These are phyloP conservation scores for Oegoconia quadripuncta DNA, from an alignment of 2,888 invertebrate genomes.

Conservation along the genomic window DNA sequence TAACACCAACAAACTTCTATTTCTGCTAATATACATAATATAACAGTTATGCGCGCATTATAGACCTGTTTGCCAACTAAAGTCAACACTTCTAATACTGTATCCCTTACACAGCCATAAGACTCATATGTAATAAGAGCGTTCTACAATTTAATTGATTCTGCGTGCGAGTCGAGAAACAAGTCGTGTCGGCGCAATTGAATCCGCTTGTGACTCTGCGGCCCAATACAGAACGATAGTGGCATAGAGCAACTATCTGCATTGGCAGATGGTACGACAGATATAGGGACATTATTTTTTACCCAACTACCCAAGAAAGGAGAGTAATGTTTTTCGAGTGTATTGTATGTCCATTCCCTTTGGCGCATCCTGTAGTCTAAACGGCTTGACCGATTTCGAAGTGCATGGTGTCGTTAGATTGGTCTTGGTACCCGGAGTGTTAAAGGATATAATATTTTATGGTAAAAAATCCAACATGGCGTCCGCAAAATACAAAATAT, in stretches of 20 bases:
- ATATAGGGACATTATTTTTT: background rate
- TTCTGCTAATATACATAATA: background rate
- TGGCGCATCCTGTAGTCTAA: too few relatives aligned
- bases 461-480: too few relatives aligned
- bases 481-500: too few relatives aligned
- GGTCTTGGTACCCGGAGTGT: too few relatives aligned
- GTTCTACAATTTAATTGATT: slow-evolving; percentile 51
- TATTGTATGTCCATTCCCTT: too few relatives aligned
- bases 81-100: slow-evolving; percentile 2
- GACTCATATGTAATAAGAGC: slow-evolving; percentile 23
- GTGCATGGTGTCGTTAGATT: too few relatives aligned
- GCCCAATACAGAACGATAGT: slow-evolving; percentile 26
- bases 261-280: slow-evolving; percentile 7
- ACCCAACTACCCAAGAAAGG: too few relatives aligned
- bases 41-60: slow-evolving; percentile 6
- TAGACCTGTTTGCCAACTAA: slow-evolving; percentile 9
- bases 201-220: slow-evolving; percentile 36
- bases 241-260: slow-evolving; percentile 26
- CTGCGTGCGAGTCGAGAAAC: slow-evolving; percentile 35
- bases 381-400: too few relatives aligned
- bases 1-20: too few relatives aligned
- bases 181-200: slow-evolving; percentile 48
- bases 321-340: too few relatives aligned
- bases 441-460: too few relatives aligned
- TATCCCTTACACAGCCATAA: slow-evolving; percentile 9